Evolutionary conservation across 2,113 vertebrate species (phyloP), one percentile per base, ranked within the genome.

Genomic region (Notiomystis cincta): DNA sequence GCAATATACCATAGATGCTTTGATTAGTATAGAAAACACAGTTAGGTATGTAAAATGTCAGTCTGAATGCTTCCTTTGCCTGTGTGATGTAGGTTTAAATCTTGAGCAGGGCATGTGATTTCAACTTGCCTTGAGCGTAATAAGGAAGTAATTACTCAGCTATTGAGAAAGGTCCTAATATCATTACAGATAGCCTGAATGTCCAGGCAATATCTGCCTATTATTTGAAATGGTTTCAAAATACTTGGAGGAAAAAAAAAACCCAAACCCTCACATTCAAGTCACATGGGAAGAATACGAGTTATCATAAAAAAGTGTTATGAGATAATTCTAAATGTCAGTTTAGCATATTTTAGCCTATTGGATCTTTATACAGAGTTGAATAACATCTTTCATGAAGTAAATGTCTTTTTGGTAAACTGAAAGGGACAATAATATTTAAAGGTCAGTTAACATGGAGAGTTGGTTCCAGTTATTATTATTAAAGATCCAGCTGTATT

Each of bases 281-380:
- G 95, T 97, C 93, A 93, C 91, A 95, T 95, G 97, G 92, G 97
- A 98, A 98, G 97, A 97, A 95, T 95, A 37, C 0, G 37, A 96
- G 93, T 97, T 97, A 97, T 97, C 94, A 87, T 95, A 94, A 95
- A 93, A 90, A 96, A 91, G 60, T 96, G 70, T 97, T 97, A 93
- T 42, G 95, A 96, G 95, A 97, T 98, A 96, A 98, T 98, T 96
- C 94, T 98, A 98, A 98, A 98, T 98, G 98, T 98, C 98, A 98
- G 56, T 97, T 97, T 98, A 97, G 93, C 97, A 96, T 98, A 98
- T 97, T 97, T 98, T 93, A 96, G 94, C 76, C 93, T 96, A 93
- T 48, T 96, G 95, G 89, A 97, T 98, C 96, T 97, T 96, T 92
- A 96, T 97, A 94, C 65, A 91, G 96, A 95, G 89, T 91, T 94